phyloP scores from a whole-genome alignment of 2,113 vertebrate genomes.

The Xenus cinereus region DNA sequence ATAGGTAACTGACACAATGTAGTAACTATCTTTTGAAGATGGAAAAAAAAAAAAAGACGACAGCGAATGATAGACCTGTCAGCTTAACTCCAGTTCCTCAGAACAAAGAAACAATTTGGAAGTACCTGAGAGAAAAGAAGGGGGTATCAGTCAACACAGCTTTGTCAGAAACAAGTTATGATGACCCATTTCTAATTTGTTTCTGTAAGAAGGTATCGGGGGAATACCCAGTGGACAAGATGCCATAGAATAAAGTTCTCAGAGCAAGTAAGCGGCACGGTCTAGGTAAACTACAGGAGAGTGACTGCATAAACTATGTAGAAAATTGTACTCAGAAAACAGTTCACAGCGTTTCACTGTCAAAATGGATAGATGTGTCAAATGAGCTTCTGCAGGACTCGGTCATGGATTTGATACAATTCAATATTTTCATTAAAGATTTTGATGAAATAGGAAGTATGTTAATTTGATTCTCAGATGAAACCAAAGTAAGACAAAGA shows the following conservation, averaged over 20 bases:
- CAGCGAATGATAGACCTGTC: background rate
- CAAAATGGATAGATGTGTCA: background rate
- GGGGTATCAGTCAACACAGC: background rate
- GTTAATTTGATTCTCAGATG: background rate
- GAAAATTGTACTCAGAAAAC: background rate
- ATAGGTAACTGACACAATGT: background rate
- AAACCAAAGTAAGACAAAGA: background rate
- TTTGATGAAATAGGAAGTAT: background rate
- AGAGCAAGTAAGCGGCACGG: background rate
- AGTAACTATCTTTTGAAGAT: background rate
- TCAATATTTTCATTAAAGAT: constrained; percentile 30
- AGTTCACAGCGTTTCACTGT: background rate
- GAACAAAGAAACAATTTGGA: constrained; percentile 12
- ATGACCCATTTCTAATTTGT: background rate
- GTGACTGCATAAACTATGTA: background rate
- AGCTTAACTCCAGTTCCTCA: background rate
- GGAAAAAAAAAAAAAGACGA: background rate
- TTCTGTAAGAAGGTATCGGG: background rate
- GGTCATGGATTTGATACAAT: background rate
- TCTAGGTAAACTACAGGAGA: background rate
- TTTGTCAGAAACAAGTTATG: background rate
- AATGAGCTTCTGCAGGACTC: background rate
- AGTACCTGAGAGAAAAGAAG: background rate
- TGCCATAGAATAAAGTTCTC: background rate
- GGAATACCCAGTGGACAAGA: background rate